Conservation (phyloP, 2,888 invertebrate genomes). For the Cerastis rubricosa region DNA sequence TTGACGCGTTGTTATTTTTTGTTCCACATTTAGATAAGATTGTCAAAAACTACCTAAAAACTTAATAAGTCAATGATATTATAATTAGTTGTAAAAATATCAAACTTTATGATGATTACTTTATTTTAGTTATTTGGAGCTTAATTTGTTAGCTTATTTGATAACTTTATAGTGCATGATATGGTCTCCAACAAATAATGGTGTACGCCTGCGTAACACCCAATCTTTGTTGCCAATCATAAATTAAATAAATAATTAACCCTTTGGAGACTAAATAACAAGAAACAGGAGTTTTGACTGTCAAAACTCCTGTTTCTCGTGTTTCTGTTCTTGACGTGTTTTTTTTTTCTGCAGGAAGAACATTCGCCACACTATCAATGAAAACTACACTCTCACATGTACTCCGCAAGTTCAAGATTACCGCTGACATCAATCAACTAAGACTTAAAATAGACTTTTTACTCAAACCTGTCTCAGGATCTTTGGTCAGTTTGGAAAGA, state of each 20-base stretch:
- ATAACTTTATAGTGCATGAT: too few species aligned
- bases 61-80: neutral
- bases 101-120: neutral
- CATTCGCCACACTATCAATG: slow-evolving; percentile 72
- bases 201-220: too few species aligned
- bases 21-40: neutral
- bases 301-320: neutral
- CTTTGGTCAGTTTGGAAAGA: slow-evolving; percentile 57
- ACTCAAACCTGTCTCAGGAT: slow-evolving; percentile 73
- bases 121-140: too few species aligned
- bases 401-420: slow-evolving; percentile 68
- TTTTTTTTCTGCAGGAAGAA: slow-evolving; percentile 68
- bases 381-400: slow-evolving; percentile 72
- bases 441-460: slow-evolving; percentile 70
- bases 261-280: neutral
- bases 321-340: too few species aligned
- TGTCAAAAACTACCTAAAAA: neutral
- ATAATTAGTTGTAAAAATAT: neutral
- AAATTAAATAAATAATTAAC: too few species aligned
- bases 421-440: slow-evolving; percentile 67
- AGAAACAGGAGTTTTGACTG: neutral
- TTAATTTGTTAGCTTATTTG: too few species aligned
- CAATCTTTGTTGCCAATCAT: too few species aligned
- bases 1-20: neutral
- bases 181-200: too few species aligned